Base-by-base conservation (phyloP, 2,113 vertebrate genomes). In the Myocastor coypus region DNA sequence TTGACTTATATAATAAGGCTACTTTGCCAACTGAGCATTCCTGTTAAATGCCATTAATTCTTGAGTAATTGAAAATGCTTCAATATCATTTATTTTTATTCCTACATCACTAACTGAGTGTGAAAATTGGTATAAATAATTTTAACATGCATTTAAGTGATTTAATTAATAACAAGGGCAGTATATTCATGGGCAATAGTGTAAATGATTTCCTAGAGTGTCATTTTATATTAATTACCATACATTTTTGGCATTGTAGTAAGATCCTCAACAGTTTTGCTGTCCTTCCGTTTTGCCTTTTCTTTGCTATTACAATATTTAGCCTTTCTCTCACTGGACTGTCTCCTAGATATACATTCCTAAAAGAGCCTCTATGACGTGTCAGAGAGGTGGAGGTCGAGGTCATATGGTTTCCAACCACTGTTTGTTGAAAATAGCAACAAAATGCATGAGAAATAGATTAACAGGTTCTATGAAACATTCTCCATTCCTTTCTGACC, bases 1-100 rank as follows among this genome's bases (percentile, higher is more conserved):
- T 93, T 89, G 42, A 94, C 46, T 92, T 90, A 77, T 24, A 87
- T 59, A 22, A 82, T 20, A 95, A 92, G 46, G 7, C n/a, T 92
- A 1, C 26, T 82, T 95, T 30, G 64, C 52, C 16, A 84, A 26
- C 9, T 37, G 40, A 94, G 57, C 30, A 80, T 71, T 71, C 52
- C 13, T 63, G 40, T 34, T 94, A 94, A 90, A 92, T 81, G 61
- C 37, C 55, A 92, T 89, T 94, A 94, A 89, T 92, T 71, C 42
- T 86, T 83, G 73, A 95, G 81, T 86, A 71, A 90, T 87, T 92
- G 80, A 89, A 91, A 32, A 78, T 88, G 4, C 1, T 34, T 91
- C 88, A 8, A 77, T 83, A 61, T 69, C 28, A 87, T 83, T 83
- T 84, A 87, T 82, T 92, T 68, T 68, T 68, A 66, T 66, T 66